These are phyloP conservation scores for Reticulitermes speratus DNA, from an alignment of 1,140 invertebrate genomes.

Conservation along the genomic window DNA sequence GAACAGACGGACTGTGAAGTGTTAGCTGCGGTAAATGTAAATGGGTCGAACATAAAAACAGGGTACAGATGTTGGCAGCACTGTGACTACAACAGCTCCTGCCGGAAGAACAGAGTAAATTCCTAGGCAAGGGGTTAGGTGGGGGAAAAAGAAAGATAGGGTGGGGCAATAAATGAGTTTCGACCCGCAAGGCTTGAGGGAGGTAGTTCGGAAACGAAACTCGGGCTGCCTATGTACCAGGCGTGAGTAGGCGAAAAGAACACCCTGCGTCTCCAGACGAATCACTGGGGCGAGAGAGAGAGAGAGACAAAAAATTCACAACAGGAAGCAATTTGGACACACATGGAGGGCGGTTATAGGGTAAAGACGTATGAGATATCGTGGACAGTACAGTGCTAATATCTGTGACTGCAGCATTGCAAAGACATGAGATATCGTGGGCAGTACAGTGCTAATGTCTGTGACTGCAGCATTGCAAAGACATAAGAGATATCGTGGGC, in stretches of 20 bases:
- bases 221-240: not conserved
- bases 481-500: too few species aligned
- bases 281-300: not conserved
- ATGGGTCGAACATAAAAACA: not conserved
- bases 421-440: too few species aligned
- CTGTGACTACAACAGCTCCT: constrained; percentile 13
- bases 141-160: not conserved
- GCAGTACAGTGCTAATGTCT: too few species aligned
- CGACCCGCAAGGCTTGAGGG: constrained; percentile 24
- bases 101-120: not conserved
- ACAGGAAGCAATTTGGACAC: not conserved
- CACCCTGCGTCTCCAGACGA: not conserved
- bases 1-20: too few species aligned
- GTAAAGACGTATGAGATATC: too few species aligned
- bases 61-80: constrained; percentile 14
- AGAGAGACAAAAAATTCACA: too few species aligned
- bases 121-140: not conserved
- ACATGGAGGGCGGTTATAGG: too few species aligned
- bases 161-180: constrained; percentile 32
- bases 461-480: too few species aligned
- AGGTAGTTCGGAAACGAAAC: constrained; percentile 20
- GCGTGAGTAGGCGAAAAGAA: not conserved
- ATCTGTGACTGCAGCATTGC: too few species aligned
- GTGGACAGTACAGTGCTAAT: too few species aligned
- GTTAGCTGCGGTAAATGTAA: not conserved